These are phyloP conservation scores for Aldabrachelys gigantea DNA, from an alignment of 2,113 vertebrate genomes.

Conservation along the genomic window DNA sequence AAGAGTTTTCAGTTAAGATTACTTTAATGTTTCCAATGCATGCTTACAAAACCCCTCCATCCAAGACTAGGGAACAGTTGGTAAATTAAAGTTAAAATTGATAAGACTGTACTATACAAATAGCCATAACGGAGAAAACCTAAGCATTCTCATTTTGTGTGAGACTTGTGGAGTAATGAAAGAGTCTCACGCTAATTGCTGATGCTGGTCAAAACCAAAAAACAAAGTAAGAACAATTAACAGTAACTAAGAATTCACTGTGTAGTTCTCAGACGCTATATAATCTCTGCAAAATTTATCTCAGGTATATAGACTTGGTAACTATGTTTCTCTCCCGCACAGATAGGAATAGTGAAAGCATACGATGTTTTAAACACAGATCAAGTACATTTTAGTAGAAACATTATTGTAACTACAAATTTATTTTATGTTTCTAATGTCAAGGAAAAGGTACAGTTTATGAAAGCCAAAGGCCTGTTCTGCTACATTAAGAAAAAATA, in stretches of 20 bases:
- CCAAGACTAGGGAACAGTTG: rapidly evolving
- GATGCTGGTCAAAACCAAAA: not conserved
- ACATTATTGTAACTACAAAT: constrained; percentile 60
- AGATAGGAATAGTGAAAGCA: constrained; percentile 51
- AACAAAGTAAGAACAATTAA: not conserved
- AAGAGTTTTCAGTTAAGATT: not conserved
- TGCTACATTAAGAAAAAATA: constrained; percentile 67
- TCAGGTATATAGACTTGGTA: not conserved
- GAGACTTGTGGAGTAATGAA: not conserved
- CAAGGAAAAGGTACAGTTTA: constrained; percentile 64
- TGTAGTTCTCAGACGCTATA: not conserved
- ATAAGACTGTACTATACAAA: not conserved
- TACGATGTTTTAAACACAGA: not conserved
- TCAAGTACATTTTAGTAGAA: constrained; percentile 50
- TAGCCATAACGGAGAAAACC: not conserved
- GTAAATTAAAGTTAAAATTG: not conserved
- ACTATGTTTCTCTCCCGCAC: not conserved
- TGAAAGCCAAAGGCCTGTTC: constrained; percentile 62
- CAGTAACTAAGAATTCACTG: not conserved
- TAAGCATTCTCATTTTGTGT: rapidly evolving
- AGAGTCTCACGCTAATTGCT: not conserved
- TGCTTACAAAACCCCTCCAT: not conserved
- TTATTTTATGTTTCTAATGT: constrained; percentile 71
- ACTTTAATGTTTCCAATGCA: not conserved
- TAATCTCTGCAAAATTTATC: not conserved